Conservation (phyloP, 2,113 vertebrate genomes). For the Psephotus haematonotus region DNA sequence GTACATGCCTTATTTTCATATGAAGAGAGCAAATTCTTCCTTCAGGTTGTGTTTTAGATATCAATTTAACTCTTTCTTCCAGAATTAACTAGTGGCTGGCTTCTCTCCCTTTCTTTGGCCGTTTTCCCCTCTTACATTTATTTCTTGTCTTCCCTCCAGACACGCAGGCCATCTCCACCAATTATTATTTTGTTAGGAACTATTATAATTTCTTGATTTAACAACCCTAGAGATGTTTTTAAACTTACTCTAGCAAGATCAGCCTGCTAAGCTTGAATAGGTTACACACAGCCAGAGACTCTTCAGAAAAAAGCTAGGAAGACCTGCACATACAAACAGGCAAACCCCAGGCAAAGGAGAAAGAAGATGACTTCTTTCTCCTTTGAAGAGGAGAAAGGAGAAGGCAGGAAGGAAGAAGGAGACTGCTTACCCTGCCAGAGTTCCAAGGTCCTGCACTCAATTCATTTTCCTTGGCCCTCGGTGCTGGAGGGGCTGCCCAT, state of each 20-base stretch:
- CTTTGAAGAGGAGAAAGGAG: too few species aligned
- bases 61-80: neutral
- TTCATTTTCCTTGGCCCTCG: constrained; percentile 90
- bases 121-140: neutral
- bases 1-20: neutral
- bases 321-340: neutral
- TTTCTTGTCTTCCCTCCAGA: neutral
- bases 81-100: neutral
- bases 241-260: neutral
- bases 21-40: neutral
- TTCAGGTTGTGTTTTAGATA: neutral
- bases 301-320: neutral
- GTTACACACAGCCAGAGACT: accelerated
- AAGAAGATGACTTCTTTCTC: neutral
- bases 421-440: constrained; percentile 79
- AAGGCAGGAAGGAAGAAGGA: neutral
- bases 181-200: neutral
- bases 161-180: neutral
- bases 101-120: neutral
- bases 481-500: constrained; percentile 83
- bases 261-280: neutral
- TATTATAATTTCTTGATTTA: neutral
- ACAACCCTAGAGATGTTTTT: neutral
- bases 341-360: neutral
- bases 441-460: constrained; percentile 85